Base-by-base conservation (phyloP, 2,113 vertebrate genomes). In the Leucosticte australis region DNA sequence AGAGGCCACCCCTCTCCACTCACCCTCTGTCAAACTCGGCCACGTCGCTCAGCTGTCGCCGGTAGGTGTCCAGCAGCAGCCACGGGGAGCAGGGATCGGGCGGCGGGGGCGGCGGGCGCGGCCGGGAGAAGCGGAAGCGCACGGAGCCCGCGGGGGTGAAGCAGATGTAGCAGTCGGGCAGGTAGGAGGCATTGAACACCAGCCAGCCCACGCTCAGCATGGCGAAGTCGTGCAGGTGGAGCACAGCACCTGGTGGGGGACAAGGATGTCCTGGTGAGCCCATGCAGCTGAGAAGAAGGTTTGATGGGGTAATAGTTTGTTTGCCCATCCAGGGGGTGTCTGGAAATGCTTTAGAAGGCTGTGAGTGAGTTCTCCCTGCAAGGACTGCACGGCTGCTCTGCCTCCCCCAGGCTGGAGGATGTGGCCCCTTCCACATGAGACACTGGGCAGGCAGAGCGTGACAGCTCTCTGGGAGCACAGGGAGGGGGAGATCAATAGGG, bases 181-280 rank as follows among this genome's bases (percentile, higher is more conserved):
- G 97, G 91, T 99, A 99, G 44, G 98, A 99, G 28, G 96, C 99
- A 47, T 99, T 99, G 90, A 96, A 98, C 78, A 99, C 98, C 77
- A 99, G 95, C 99, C 99, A 99, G 39, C 98, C 98, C 10, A 93
- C 96, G 0, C 95, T 98, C 35, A 98, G 94, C 79, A 99, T 97
- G 83, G 98, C 92, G 2, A 98, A 97, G 96, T 99, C 98, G 1
- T 99, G 99, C 83, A 99, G 56, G 39, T 99, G 99, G 52, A 99
- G 97, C 8, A 98, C 98, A n/a, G 97, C 99, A 30, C 99, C 99
- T 99, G 94, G 56, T 4, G 49, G 35, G 76, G 27, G 37, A 82
- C 46, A 60, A 53, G 57, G 14, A 15, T 5, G 28, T 5, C 21
- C 47, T 7, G 23, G 11, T 71, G 50, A 92, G 79, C 10, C 15